phyloP scores from a whole-genome alignment of 2,888 invertebrate genomes.

The Hydraecia micacea region DNA sequence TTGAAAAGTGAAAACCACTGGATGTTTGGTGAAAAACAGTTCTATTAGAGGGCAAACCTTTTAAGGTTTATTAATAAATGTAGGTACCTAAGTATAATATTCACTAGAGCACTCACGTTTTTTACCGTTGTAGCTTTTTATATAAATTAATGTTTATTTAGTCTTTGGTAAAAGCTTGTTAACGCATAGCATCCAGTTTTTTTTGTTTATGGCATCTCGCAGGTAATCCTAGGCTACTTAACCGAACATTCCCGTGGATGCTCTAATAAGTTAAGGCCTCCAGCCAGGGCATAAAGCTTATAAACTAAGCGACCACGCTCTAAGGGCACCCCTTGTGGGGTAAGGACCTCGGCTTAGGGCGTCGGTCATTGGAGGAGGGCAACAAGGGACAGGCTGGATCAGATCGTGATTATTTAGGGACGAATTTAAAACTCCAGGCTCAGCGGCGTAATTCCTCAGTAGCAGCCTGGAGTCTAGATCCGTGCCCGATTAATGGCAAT shows the following conservation, averaged over 20 bases:
- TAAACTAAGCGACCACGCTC: not conserved
- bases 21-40: not conserved
- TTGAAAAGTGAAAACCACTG: not conserved
- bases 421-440: not conserved
- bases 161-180: conserved; percentile 11
- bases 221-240: not conserved
- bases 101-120: not conserved
- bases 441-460: not conserved
- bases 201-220: not conserved
- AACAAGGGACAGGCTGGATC: not conserved
- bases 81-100: not conserved
- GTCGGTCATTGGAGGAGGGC: not conserved
- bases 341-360: not conserved
- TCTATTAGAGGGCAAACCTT: conserved; percentile 22
- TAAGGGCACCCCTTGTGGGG: not conserved
- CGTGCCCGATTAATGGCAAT: not conserved
- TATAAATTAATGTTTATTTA: not conserved
- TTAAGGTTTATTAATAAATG: conserved; percentile 9
- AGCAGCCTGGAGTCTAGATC: not conserved
- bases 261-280: not conserved
- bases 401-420: not conserved
- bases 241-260: not conserved
- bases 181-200: not conserved
- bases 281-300: not conserved
- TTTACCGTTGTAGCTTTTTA: not conserved